These are phyloP conservation scores for Urosaurus nigricauda DNA, from an alignment of 2,797 vertebrate genomes.

Conservation along the genomic window DNA sequence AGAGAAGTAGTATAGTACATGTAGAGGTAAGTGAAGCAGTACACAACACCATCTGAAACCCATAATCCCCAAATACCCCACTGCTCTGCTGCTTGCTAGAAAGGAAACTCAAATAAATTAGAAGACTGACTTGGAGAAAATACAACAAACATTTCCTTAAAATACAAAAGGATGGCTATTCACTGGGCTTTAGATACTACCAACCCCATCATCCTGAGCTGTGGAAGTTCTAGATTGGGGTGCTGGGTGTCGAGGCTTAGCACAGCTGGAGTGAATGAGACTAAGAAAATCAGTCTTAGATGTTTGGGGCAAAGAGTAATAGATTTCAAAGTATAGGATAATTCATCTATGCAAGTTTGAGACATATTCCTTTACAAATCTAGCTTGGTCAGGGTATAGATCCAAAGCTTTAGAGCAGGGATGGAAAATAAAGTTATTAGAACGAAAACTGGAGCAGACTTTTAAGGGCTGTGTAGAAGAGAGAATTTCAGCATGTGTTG, in stretches of 20 bases:
- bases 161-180: background rate
- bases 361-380: too few relatives aligned
- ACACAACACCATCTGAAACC: background rate
- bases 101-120: background rate
- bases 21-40: background rate
- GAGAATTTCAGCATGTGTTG: too few relatives aligned
- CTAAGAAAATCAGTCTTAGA: too few relatives aligned
- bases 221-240: background rate
- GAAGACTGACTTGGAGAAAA: background rate
- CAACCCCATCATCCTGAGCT: background rate
- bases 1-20: background rate
- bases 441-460: too few relatives aligned
- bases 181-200: background rate
- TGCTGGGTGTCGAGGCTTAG: too few relatives aligned
- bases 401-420: background rate
- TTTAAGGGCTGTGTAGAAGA: too few relatives aligned
- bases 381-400: background rate
- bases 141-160: background rate
- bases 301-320: background rate
- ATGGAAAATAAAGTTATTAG: background rate
- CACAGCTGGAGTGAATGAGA: background rate
- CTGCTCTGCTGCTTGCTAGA: background rate
- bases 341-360: background rate
- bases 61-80: background rate
- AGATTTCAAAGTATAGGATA: background rate